Evolutionary conservation across 2,797 vertebrate genomes (phyloP).

Genomic region (Hydrolagus colliei): DNA sequence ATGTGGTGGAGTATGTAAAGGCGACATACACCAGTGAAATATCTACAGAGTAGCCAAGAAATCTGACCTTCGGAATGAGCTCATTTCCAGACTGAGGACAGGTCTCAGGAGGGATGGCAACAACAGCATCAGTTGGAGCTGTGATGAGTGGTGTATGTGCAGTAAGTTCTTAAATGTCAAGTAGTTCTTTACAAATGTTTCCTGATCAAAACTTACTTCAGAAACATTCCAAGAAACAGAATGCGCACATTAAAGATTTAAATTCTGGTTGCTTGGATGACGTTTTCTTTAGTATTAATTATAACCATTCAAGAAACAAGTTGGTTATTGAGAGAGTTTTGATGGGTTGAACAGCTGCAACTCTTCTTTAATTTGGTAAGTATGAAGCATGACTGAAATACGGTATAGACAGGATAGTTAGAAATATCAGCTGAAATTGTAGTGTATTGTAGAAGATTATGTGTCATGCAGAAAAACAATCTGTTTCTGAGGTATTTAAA

Average conservation of each 20-base stretch:
- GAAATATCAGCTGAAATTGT: not conserved
- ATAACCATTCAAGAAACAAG: not conserved
- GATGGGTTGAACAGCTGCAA: conserved; percentile 44
- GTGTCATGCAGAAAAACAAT: not conserved
- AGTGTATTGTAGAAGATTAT: not conserved
- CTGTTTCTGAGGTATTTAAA: not conserved
- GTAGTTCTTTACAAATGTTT: no score
- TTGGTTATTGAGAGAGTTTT: conserved; percentile 37
- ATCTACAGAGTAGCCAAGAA: conserved; percentile 8
- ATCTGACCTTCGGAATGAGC: conserved; percentile 30
- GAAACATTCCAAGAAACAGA: not conserved
- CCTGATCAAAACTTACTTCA: not conserved
- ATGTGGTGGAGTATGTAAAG: not conserved
- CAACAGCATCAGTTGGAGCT: not conserved
- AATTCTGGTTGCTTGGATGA: not conserved
- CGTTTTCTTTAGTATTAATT: not conserved
- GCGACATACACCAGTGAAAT: not conserved
- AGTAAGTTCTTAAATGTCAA: not conserved
- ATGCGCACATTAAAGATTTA: not conserved
- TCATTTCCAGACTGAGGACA: not conserved
- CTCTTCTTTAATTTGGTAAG: conserved; percentile 29
- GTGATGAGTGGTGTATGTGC: not conserved
- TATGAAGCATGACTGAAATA: conserved; percentile 28
- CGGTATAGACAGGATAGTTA: not conserved
- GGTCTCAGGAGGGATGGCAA: conserved; percentile 11